A percentile compares a stretch with the other conserved stretches of the same genome.
Evolutionary conservation across 2,113 vertebrate species (phyloP).

Genomic region (Beaufortia kweichowensis): DNA sequence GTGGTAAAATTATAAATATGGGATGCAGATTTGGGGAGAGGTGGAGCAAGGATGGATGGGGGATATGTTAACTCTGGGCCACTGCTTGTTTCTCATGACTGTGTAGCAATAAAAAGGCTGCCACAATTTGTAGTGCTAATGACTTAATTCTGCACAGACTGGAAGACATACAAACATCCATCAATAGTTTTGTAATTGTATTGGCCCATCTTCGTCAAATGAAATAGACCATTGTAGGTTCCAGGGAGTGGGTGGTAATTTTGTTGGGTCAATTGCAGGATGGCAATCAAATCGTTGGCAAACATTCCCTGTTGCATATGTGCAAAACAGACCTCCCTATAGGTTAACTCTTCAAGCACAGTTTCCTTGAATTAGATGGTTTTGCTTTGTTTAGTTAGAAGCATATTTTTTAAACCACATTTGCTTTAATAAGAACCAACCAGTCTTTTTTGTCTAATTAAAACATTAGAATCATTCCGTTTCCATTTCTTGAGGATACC

Average conservation of each 20-base stretch:
- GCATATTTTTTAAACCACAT: too few relatives aligned
- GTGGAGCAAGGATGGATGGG: slow-evolving; percentile 59
- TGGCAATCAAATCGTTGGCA: slow-evolving; percentile 57
- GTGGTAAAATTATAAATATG: slow-evolving; percentile 99
- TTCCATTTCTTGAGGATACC: too few relatives aligned
- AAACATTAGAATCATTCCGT: too few relatives aligned
- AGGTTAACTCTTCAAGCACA: not conserved
- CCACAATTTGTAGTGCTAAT: slow-evolving; percentile 86
- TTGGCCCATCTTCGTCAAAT: slow-evolving; percentile 63
- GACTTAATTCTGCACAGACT: slow-evolving; percentile 76
- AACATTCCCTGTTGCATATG: slow-evolving; percentile 16
- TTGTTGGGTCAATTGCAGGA: slow-evolving; percentile 63
- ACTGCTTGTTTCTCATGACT: slow-evolving; percentile 86
- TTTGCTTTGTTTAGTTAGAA: too few relatives aligned
- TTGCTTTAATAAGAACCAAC: too few relatives aligned
- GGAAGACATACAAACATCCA: slow-evolving; percentile 65
- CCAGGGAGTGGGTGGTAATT: slow-evolving; percentile 64
- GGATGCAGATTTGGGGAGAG: slow-evolving; percentile 76
- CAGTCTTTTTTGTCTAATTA: too few relatives aligned
- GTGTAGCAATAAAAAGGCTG: slow-evolving; percentile 77
- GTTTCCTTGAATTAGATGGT: not conserved
- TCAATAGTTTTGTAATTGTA: slow-evolving; percentile 71
- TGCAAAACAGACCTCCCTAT: not conserved
- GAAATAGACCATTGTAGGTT: slow-evolving; percentile 58
- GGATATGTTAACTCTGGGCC: slow-evolving; percentile 89